phyloP scores from a whole-genome alignment of 2,888 invertebrate species.

The Drosophila suboccidentalis region DNA sequence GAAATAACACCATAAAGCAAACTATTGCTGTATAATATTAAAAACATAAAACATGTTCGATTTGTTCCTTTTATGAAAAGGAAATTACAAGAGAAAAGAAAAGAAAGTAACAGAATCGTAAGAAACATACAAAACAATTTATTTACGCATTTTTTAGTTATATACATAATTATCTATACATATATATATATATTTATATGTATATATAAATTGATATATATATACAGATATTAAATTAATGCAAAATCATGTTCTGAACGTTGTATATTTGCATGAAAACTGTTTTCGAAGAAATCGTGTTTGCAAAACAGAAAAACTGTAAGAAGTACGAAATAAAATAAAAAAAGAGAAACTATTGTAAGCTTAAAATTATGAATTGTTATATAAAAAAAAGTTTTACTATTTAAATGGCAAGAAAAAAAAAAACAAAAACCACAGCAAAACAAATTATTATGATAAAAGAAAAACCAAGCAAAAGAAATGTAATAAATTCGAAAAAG shows the following conservation, averaged over 20 bases:
- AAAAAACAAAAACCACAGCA: constrained; percentile 45
- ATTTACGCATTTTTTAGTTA: constrained; percentile 81
- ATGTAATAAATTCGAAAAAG: constrained; percentile 65
- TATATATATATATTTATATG: constrained; percentile 36
- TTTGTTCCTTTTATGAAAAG: constrained; percentile 79
- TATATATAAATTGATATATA: constrained; percentile 28
- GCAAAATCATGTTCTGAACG: constrained; percentile 70
- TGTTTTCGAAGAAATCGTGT: constrained; percentile 67
- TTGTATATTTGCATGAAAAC: constrained; percentile 70
- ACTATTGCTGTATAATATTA: constrained; percentile 54
- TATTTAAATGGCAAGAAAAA: constrained; percentile 71
- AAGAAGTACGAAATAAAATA: constrained; percentile 63
- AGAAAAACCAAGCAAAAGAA: constrained; percentile 40
- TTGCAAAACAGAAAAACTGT: constrained; percentile 65
- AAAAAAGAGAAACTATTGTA: constrained; percentile 59
- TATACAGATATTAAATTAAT: constrained; percentile 71
- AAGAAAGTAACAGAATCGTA: constrained; percentile 25
- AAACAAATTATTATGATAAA: constrained; percentile 70
- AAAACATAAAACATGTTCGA: constrained; percentile 41
- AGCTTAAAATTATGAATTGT: constrained; percentile 82
- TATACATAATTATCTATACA: constrained; percentile 59
- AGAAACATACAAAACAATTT: constrained; percentile 60
- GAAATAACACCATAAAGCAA: constrained; percentile 51
- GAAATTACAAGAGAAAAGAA: constrained; percentile 54
- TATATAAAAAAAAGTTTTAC: constrained; percentile 78